Conservation (phyloP, 2,888 invertebrate species). For the Taphrorychus bicolor region DNA sequence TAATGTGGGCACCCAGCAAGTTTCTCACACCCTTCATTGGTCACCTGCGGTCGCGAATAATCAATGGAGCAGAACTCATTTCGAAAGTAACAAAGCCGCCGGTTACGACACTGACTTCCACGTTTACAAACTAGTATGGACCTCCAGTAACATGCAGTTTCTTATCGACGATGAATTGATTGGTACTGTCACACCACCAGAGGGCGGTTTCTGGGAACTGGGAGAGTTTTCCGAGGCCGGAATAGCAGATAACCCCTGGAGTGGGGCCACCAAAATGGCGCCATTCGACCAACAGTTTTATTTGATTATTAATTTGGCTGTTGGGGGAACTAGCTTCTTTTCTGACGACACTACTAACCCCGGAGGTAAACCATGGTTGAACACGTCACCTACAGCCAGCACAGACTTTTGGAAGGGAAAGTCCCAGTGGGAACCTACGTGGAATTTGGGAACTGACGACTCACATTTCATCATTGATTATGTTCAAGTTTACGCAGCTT, state of each 20-base stretch:
- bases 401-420: constrained; percentile 70
- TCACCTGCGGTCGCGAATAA: constrained; percentile 67
- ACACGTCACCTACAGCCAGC: constrained; percentile 57
- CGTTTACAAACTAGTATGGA: constrained; percentile 72
- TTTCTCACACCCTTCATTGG: constrained; percentile 70
- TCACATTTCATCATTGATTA: constrained; percentile 68
- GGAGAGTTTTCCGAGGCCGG: constrained; percentile 61
- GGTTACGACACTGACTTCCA: constrained; percentile 69
- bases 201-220: constrained; percentile 42
- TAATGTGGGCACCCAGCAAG: constrained; percentile 66
- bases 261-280: constrained; percentile 64
- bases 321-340: constrained; percentile 61
- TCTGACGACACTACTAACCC: constrained; percentile 64
- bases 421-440: constrained; percentile 65
- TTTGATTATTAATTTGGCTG: constrained; percentile 64
- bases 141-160: constrained; percentile 62
- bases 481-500: constrained; percentile 65
- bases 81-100: constrained; percentile 51
- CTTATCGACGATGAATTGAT: constrained; percentile 64
- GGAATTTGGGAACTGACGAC: constrained; percentile 63
- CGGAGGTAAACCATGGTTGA: constrained; percentile 68
- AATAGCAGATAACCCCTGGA: constrained; percentile 64
- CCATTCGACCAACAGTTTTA: constrained; percentile 74
- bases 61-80: constrained; percentile 65
- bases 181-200: constrained; percentile 62